phyloP scores from a whole-genome alignment of 2,113 vertebrate species.

The Aptenodytes forsteri region DNA sequence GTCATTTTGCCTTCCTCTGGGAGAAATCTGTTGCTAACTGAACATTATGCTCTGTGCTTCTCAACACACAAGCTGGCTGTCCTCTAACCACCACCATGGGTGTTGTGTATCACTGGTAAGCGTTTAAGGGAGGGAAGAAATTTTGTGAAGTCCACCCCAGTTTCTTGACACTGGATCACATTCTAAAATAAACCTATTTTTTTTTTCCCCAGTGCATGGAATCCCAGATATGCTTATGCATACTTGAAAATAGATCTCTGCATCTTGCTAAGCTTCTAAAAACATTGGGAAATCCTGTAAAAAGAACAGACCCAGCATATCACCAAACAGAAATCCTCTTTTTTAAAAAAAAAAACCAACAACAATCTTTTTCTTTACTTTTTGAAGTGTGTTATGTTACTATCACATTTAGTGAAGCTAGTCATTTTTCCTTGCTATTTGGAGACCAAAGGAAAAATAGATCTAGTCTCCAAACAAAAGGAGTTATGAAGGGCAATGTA shows the following conservation, averaged over 20 bases:
- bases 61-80: not conserved
- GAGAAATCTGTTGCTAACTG: conserved; percentile 26
- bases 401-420: not conserved
- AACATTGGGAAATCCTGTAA: not conserved
- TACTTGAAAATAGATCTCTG: not conserved
- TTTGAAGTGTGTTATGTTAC: not conserved
- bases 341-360: not conserved
- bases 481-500: not conserved
- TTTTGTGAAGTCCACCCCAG: not conserved
- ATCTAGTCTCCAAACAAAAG: not conserved
- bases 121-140: not conserved
- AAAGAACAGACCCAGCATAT: not conserved
- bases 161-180: not conserved
- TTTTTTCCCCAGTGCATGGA: not conserved
- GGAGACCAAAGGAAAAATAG: not conserved
- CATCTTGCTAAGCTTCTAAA: not conserved
- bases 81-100: not conserved
- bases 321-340: not conserved
- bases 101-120: not conserved
- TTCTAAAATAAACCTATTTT: not conserved
- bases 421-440: not conserved
- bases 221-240: not conserved
- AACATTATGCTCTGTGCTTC: conserved; percentile 2
- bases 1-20: conserved; percentile 27
- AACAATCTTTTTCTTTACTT: not conserved